Evolutionary conservation across 1,140 invertebrate genomes (phyloP).

Genomic region (Bathynomus jamesi): DNA sequence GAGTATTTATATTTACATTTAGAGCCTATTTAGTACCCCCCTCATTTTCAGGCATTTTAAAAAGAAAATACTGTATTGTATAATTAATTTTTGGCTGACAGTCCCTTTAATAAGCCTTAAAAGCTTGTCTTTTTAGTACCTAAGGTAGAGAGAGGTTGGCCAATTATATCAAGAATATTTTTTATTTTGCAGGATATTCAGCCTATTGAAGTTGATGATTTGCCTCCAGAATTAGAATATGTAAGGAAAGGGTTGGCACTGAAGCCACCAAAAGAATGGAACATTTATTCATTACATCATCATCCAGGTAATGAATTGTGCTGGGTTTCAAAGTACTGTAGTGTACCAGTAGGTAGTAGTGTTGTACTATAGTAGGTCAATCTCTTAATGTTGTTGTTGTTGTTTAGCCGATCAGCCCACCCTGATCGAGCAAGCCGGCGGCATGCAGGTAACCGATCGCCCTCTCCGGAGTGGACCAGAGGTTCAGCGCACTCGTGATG

Average conservation of each 20-base stretch:
- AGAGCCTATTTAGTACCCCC: no score
- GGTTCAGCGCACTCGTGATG: no score
- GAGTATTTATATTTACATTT: no score
- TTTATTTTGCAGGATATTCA: not conserved
- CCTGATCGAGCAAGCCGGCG: no score
- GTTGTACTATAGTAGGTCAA: not conserved
- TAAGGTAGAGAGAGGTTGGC: not conserved
- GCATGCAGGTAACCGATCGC: no score
- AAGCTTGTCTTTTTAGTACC: not conserved
- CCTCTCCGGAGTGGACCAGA: no score
- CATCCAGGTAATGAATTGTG: not conserved
- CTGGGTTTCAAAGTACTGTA: no score
- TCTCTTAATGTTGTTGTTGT: not conserved
- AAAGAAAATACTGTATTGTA: not conserved
- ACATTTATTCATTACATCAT: not conserved
- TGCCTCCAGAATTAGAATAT: not conserved
- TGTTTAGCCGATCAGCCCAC: no score
- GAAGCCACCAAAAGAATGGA: not conserved
- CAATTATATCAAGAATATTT: not conserved
- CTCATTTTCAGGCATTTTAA: no score
- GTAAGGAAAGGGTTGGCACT: not conserved
- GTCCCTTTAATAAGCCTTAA: not conserved
- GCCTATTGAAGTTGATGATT: not conserved
- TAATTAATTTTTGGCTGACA: not conserved
- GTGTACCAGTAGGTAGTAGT: no score